Percentiles rank a stretch among this genome's conserved stretches.
These are phyloP conservation scores for Bedellia somnulentella DNA, from an alignment of 2,888 invertebrate genomes.

Conservation along the genomic window DNA sequence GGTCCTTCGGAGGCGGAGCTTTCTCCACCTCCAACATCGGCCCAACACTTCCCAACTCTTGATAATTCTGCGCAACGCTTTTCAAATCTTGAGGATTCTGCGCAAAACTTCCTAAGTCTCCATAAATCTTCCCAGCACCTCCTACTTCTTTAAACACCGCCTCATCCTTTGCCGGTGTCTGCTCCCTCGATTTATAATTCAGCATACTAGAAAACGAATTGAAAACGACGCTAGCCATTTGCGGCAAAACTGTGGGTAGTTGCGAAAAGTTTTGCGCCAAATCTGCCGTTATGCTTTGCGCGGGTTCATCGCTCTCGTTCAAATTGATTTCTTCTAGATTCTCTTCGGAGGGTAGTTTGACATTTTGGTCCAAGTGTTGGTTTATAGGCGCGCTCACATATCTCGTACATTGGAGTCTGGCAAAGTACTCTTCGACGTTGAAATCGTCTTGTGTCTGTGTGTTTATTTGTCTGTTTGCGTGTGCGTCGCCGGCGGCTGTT, in stretches of 20 bases:
- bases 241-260: conserved; percentile 58
- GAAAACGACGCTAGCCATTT: conserved; percentile 65
- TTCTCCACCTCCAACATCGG: conserved; percentile 9
- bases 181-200: conserved; percentile 36
- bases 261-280: conserved; percentile 61
- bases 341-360: conserved; percentile 43
- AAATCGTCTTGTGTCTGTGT: conserved; percentile 37
- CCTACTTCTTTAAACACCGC: conserved; percentile 13
- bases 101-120: no score
- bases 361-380: conserved; percentile 40
- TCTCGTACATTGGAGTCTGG: conserved; percentile 41
- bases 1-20: conserved; percentile 28
- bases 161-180: conserved; percentile 25
- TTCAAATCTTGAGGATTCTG: no score
- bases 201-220: conserved; percentile 63
- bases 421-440: conserved; percentile 52
- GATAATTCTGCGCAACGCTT: no score
- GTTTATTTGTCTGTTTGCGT: conserved; percentile 11
- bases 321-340: conserved; percentile 42
- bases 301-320: conserved; percentile 20
- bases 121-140: no score
- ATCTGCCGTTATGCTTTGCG: conserved; percentile 43
- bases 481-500: conserved; percentile 7
- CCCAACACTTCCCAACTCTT: no score
- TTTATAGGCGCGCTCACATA: conserved; percentile 45